These are phyloP conservation scores for Catotricha subobsoleta DNA, from an alignment of 2,888 invertebrate genomes.

Conservation along the genomic window DNA sequence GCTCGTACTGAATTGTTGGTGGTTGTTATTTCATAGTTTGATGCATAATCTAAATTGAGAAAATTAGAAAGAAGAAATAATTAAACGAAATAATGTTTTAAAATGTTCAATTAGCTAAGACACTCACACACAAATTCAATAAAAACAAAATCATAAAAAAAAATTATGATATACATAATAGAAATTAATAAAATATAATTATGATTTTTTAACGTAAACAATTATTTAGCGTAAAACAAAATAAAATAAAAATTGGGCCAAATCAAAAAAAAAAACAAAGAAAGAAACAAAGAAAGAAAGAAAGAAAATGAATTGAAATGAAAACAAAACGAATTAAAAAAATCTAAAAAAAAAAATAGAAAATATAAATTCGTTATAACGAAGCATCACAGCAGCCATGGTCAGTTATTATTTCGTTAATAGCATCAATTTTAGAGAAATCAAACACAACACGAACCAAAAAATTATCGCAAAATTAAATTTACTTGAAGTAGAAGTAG, in stretches of 20 bases:
- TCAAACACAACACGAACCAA: neutral
- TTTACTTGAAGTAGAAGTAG: conserved; percentile 15
- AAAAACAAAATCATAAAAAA: neutral
- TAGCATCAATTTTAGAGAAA: neutral
- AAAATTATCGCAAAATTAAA: neutral
- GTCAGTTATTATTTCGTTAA: neutral
- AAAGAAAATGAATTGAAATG: neutral
- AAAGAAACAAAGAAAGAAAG: neutral
- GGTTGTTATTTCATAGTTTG: conserved; percentile 3
- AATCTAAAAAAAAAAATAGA: neutral
- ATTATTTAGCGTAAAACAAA: neutral
- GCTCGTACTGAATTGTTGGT: conserved; percentile 20
- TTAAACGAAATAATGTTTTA: neutral
- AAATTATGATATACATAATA: neutral
- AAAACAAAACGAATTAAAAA: neutral
- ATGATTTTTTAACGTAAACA: neutral
- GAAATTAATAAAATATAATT: neutral
- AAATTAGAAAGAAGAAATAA: neutral
- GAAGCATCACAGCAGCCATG: neutral
- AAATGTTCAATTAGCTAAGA: too few species aligned
- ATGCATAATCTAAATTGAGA: conserved; percentile 5
- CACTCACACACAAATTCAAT: too few species aligned
- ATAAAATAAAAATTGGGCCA: neutral
- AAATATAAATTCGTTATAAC: neutral
- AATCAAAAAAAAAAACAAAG: neutral